Percentiles rank a stretch among this genome's conserved stretches.
phyloP scores from a whole-genome alignment of 2,113 vertebrate genomes.

The Cervus canadensis region DNA sequence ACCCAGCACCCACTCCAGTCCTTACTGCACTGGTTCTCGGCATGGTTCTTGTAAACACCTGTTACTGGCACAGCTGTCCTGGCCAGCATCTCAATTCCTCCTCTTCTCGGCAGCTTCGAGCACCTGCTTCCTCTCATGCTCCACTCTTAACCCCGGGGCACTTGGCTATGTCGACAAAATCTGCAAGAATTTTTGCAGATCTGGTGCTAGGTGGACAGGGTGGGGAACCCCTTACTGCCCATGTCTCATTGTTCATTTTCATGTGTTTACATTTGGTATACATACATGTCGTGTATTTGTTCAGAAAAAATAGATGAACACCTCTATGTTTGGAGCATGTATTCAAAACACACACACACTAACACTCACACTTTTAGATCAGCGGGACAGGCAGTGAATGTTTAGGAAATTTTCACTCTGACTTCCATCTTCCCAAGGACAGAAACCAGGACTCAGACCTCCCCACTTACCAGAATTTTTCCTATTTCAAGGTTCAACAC shows the following conservation, averaged over 20 bases:
- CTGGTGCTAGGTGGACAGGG: rapidly evolving
- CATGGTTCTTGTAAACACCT: neutral
- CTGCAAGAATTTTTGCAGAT: neutral
- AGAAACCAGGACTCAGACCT: no score
- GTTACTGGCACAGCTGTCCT: neutral
- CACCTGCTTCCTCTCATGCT: neutral
- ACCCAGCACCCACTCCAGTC: no score
- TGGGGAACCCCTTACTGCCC: rapidly evolving
- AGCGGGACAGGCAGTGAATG: no score
- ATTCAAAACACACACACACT: neutral
- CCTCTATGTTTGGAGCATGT: neutral
- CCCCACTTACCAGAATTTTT: neutral
- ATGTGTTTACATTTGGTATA: neutral
- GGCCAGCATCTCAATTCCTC: neutral
- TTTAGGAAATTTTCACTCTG: rapidly evolving
- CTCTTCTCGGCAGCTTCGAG: neutral
- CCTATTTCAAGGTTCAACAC: neutral
- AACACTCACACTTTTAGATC: neutral
- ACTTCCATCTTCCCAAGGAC: neutral
- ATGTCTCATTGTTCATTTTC: neutral
- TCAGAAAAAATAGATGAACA: neutral
- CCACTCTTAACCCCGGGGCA: neutral
- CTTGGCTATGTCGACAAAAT: rapidly evolving
- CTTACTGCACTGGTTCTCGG: rapidly evolving
- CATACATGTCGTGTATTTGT: rapidly evolving